Evolutionary conservation across 2,113 vertebrate genomes (phyloP).

Genomic region (Merops nubicus): DNA sequence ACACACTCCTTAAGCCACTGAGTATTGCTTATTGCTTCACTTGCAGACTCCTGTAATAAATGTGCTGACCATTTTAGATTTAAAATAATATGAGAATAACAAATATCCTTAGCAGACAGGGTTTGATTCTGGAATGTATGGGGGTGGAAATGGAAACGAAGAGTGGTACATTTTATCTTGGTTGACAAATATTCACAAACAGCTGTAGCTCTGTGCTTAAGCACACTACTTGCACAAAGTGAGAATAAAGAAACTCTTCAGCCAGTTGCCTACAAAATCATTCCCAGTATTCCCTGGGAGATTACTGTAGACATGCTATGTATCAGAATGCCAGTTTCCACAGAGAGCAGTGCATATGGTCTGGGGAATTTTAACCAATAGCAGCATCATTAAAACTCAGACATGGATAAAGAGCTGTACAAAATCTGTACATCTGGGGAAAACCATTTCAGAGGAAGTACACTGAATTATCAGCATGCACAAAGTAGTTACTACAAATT

Average conservation of each 20-base stretch:
- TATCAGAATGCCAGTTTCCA: not conserved
- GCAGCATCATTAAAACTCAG: not conserved
- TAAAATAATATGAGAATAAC: not conserved
- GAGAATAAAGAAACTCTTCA: not conserved
- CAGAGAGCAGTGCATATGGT: not conserved
- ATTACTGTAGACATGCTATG: accelerated
- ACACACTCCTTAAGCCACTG: not conserved
- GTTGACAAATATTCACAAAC: not conserved
- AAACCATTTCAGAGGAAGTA: not conserved
- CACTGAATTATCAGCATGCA: not conserved
- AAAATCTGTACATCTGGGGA: not conserved
- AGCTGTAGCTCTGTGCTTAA: not conserved
- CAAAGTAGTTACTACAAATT: accelerated
- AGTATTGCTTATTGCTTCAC: not conserved
- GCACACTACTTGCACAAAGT: not conserved
- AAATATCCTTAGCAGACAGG: not conserved
- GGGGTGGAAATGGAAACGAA: not conserved
- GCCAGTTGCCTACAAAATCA: not conserved
- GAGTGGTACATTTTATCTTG: not conserved
- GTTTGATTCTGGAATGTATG: not conserved
- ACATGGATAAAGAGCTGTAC: not conserved
- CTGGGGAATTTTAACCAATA: not conserved
- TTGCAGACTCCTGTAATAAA: not conserved
- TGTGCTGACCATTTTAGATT: not conserved
- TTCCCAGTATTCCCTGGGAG: not conserved